Conservation (phyloP, 2,113 vertebrate species). For the Ceratotherium simum region DNA sequence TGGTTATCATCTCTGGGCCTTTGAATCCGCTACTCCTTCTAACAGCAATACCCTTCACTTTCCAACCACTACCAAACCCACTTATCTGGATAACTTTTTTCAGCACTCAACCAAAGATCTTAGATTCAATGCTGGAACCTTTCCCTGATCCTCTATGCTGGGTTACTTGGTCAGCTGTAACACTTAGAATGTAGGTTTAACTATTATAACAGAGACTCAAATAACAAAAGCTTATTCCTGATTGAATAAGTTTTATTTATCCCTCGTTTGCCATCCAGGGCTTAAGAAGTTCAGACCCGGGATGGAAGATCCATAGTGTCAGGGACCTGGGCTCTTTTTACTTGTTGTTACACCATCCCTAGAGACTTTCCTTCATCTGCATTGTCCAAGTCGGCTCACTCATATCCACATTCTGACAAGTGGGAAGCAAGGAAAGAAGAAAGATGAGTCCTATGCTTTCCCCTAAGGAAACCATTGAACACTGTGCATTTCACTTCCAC, state of each 20-base stretch:
- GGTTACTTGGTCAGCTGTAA: not conserved
- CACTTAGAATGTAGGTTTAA: not conserved
- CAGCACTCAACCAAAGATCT: not conserved
- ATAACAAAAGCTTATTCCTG: not conserved
- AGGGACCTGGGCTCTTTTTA: not conserved
- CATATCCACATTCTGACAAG: not conserved
- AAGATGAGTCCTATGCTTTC: too few relatives aligned
- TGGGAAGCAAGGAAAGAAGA: not conserved
- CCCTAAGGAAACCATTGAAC: not conserved
- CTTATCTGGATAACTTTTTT: not conserved
- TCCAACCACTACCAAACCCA: rapidly evolving
- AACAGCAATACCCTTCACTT: not conserved
- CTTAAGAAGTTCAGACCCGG: not conserved
- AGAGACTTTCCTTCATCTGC: not conserved
- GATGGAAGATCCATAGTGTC: rapidly evolving
- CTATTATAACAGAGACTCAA: not conserved
- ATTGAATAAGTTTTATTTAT: not conserved
- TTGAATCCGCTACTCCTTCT: not conserved
- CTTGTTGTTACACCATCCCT: not conserved
- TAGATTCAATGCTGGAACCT: not conserved
- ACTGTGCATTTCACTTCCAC: not conserved
- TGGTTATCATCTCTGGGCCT: not conserved
- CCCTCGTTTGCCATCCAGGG: not conserved
- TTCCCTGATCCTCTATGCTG: not conserved
- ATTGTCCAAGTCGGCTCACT: not conserved